Base-by-base conservation (phyloP, 2,797 vertebrate genomes). In the Hoplostethus atlanticus region DNA sequence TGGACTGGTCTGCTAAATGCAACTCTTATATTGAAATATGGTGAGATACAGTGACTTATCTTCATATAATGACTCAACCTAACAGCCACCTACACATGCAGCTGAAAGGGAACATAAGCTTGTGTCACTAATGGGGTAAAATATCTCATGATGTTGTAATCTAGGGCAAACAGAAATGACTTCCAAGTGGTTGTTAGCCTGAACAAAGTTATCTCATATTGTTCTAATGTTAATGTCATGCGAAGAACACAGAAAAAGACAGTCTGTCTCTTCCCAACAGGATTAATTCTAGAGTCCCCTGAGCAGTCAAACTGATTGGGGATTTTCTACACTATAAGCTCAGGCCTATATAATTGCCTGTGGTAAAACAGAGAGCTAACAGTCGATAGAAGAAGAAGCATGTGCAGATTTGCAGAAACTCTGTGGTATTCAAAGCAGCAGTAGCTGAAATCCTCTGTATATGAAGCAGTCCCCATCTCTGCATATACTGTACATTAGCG, bases 281-380 rank as follows among this genome's bases (percentile, higher is more conserved):
- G 85, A 92, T 93, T 93, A 86, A 87, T 82, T 78, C 72, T 64
- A 78, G 68, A 87, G 77, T 84, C 83, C 81, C 77, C 71, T 72
- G 79, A 87, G 84, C 71, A 75, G 84, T 69, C 62, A 71, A 88
- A 82, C 66, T 85, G 85, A 90, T 80, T 81, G 74, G 73, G 82
- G 89, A 92, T 91, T 89, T 92, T 89, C 74, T 77, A 83, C 79
- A 88, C 80, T 89, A 84, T 85, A 85, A 84, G 66, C 71, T 78
- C 56, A 15, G 78, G 56, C 71, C 84, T 86, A 79, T 77, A 79
- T 88, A 90, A 91, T 90, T 85, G 85, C 67, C 74, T 75, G 77
- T 72, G 71, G 74, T 65, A 68, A 86, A 60, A 60, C 52, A 48
- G 52, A 65, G 8, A 40, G 28, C 28, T 28, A 28, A 28, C 28